Evolutionary conservation across 2,797 vertebrate species (phyloP).

Genomic region (Etheostoma nigrum): DNA sequence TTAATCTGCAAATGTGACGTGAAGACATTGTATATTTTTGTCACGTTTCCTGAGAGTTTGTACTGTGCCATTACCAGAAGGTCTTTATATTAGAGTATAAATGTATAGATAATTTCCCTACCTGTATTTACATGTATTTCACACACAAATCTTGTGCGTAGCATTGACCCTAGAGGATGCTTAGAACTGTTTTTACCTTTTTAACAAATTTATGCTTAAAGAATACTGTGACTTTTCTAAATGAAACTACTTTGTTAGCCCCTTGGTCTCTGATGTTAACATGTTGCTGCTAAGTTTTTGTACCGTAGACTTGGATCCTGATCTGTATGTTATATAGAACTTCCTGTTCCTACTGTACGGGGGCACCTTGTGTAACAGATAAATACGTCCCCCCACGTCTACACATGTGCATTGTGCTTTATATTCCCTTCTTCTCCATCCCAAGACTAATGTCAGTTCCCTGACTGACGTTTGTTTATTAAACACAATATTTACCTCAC

Average conservation of each 20-base stretch:
- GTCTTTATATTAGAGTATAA: conserved; percentile 89
- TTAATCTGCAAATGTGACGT: conserved; percentile 89
- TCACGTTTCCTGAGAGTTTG: conserved; percentile 88
- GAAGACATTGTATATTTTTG: conserved; percentile 90
- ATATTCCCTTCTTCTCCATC: conserved; percentile 81
- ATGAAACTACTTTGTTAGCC: conserved; percentile 96
- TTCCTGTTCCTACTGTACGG: conserved; percentile 90
- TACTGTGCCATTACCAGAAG: conserved; percentile 89
- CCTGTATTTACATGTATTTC: conserved; percentile 78
- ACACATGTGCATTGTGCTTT: conserved; percentile 90
- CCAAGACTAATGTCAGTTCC: conserved; percentile 96
- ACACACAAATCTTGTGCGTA: conserved; percentile 83
- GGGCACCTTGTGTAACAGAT: conserved; percentile 93
- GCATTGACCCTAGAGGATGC: conserved; percentile 85
- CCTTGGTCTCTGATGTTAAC: conserved; percentile 93
- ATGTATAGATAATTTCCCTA: conserved; percentile 87
- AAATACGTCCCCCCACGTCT: conserved; percentile 85
- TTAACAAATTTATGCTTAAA: conserved; percentile 90
- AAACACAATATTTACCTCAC: conserved; percentile 97
- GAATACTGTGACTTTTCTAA: conserved; percentile 94
- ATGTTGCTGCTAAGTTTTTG: conserved; percentile 98
- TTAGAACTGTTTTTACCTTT: conserved; percentile 92
- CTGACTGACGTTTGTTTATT: conserved; percentile 98
- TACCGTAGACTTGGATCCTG: conserved; percentile 88
- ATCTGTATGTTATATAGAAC: conserved; percentile 91